Conservation (phyloP, 2,888 invertebrate genomes). For the Pseudococcus jackbeardsleyi region DNA sequence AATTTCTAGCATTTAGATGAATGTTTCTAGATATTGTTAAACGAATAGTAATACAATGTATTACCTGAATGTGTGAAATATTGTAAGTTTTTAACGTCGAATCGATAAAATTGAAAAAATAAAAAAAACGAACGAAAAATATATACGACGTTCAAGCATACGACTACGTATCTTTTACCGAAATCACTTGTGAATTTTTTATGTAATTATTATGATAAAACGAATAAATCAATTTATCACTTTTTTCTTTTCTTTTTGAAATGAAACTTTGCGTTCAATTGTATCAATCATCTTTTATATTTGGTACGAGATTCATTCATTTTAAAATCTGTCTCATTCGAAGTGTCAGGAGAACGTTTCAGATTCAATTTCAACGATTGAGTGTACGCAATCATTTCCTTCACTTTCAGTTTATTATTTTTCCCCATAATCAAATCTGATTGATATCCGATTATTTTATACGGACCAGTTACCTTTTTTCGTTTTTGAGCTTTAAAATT, state of each 20-base stretch:
- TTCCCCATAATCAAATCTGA: not conserved
- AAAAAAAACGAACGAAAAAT: not conserved
- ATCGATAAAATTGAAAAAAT: not conserved
- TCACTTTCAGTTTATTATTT: slow-evolving; percentile 3
- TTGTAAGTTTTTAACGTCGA: not conserved
- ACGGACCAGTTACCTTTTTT: slow-evolving; percentile 24
- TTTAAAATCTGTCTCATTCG: not conserved
- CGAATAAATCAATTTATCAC: not conserved
- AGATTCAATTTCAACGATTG: slow-evolving; percentile 44
- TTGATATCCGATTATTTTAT: slow-evolving; percentile 29
- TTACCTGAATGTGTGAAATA: not conserved
- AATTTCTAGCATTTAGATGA: not conserved
- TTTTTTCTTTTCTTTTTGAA: not conserved
- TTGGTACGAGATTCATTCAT: not conserved
- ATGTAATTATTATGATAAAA: not conserved
- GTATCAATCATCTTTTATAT: not conserved
- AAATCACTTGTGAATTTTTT: not conserved
- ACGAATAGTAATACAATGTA: not conserved
- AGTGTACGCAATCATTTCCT: slow-evolving; percentile 40
- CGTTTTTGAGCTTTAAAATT: slow-evolving; percentile 11
- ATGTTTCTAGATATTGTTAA: not conserved
- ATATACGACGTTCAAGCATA: not conserved
- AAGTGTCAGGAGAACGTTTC: not conserved
- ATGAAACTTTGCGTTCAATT: not conserved
- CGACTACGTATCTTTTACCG: not conserved